These are phyloP conservation scores for Malacoraja senta DNA, from an alignment of 2,797 vertebrate genomes.

Conservation along the genomic window DNA sequence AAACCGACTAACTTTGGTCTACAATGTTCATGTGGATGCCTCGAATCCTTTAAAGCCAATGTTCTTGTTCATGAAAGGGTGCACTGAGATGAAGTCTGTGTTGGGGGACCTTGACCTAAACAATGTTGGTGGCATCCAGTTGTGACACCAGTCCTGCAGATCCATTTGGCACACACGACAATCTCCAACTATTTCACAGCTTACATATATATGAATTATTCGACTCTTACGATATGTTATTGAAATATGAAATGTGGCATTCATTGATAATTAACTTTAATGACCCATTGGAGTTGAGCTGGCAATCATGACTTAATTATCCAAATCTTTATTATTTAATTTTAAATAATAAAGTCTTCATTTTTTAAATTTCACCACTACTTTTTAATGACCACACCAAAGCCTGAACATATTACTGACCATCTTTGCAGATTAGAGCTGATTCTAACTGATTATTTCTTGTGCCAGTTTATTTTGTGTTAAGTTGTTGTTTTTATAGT, in stretches of 20 bases:
- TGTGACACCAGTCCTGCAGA: too few species aligned
- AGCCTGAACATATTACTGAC: background rate
- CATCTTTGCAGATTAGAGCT: background rate
- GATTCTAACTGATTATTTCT: conserved; percentile 14
- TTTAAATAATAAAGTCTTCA: background rate
- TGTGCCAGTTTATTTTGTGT: conserved; percentile 2
- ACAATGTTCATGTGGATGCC: too few species aligned
- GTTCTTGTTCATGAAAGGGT: too few species aligned
- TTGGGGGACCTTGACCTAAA: too few species aligned
- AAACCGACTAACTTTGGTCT: too few species aligned
- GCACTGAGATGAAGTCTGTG: too few species aligned
- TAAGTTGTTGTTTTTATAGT: background rate
- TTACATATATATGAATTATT: too few species aligned
- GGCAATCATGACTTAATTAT: background rate
- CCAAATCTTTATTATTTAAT: background rate
- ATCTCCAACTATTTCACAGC: too few species aligned
- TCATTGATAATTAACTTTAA: background rate
- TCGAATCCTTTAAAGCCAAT: too few species aligned
- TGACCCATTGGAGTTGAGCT: background rate
- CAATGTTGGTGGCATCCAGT: too few species aligned
- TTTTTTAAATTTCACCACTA: background rate
- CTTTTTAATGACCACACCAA: background rate
- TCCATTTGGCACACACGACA: too few species aligned
- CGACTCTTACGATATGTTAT: too few species aligned
- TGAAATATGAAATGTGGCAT: background rate